Percentiles rank a stretch among this genome's conserved stretches.
Evolutionary conservation across 2,888 invertebrate species (phyloP).

Genomic region (Phyllotreta striolata): DNA sequence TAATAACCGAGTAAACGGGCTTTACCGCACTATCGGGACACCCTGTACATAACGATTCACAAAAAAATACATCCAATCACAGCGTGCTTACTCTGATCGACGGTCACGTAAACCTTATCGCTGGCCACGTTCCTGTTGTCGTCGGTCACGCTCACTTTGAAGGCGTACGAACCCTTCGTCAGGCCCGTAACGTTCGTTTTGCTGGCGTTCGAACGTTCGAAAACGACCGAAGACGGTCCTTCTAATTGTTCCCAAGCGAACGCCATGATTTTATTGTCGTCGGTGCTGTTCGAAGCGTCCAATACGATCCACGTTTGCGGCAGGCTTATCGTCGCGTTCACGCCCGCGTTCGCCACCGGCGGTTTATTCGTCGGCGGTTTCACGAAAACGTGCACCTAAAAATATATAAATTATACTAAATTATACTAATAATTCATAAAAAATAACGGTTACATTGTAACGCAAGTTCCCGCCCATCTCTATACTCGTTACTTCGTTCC

Average conservation of each 20-base stretch:
- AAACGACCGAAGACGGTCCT: slow-evolving; percentile 70
- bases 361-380: slow-evolving; percentile 89
- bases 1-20: too few species aligned
- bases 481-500: too few species aligned
- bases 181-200: slow-evolving; percentile 80
- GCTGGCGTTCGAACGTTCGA: slow-evolving; percentile 55
- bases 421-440: too few species aligned
- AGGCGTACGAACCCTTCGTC: slow-evolving; percentile 84
- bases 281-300: slow-evolving; percentile 76
- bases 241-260: slow-evolving; percentile 86
- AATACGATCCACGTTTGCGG: slow-evolving; percentile 83
- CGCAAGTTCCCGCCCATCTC: too few species aligned
- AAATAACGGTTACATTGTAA: too few species aligned
- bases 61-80: too few species aligned
- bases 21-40: too few species aligned
- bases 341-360: slow-evolving; percentile 74
- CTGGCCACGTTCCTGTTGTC: slow-evolving; percentile 83
- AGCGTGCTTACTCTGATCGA: slow-evolving; percentile 90
- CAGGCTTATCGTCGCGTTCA: slow-evolving; percentile 76
- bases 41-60: too few species aligned
- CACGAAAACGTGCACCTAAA: slow-evolving; percentile 87
- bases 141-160: slow-evolving; percentile 83
- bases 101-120: slow-evolving; percentile 76
- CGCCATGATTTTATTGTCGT: slow-evolving; percentile 82
- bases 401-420: slow-evolving; percentile 49